These are phyloP conservation scores for Onychorhynchus coronatus DNA, from an alignment of 2,113 vertebrate genomes.

Conservation along the genomic window DNA sequence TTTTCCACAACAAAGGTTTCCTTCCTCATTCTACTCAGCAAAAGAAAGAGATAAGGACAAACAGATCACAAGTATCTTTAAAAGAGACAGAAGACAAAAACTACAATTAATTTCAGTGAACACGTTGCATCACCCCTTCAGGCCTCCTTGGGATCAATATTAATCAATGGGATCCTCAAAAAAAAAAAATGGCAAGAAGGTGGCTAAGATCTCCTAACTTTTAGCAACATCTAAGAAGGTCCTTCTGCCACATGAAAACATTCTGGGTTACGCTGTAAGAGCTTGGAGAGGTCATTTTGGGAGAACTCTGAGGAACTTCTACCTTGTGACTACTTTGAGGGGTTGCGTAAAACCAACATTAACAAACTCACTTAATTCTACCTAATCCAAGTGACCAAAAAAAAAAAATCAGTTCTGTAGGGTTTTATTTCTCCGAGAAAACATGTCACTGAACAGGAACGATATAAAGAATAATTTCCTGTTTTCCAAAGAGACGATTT, in stretches of 20 bases:
- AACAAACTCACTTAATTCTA: neutral
- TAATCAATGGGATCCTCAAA: neutral
- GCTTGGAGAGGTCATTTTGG: neutral
- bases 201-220: neutral
- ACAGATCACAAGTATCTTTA: neutral
- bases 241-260: neutral
- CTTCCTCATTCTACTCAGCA: neutral
- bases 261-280: neutral
- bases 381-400: neutral
- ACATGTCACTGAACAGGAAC: neutral
- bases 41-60: neutral
- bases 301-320: neutral
- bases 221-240: neutral
- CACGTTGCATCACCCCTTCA: neutral
- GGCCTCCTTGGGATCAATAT: neutral
- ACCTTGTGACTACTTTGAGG: neutral
- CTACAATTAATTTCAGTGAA: neutral
- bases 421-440: neutral
- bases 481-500: neutral
- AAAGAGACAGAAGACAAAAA: neutral
- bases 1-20: neutral
- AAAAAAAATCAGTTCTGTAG: neutral
- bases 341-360: neutral
- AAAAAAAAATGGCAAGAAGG: neutral
- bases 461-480: neutral